phyloP scores from a whole-genome alignment of 2,797 vertebrate species.

The Psittacula echo region DNA sequence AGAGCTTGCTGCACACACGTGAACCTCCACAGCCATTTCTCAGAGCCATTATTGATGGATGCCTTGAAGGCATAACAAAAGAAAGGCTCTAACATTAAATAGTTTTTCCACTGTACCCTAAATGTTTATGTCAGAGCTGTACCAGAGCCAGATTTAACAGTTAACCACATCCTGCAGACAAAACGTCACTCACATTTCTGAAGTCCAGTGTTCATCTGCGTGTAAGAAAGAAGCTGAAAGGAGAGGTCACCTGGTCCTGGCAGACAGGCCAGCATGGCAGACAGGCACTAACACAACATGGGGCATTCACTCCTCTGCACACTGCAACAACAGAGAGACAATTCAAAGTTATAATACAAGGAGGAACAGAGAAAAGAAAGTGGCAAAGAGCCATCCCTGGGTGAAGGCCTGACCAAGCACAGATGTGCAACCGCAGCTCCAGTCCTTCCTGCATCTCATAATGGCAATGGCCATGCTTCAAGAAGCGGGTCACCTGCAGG shows the following conservation, averaged over 20 bases:
- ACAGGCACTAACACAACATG: slow-evolving; percentile 94
- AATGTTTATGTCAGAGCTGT: slow-evolving; percentile 50
- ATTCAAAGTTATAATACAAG: slow-evolving; percentile 67
- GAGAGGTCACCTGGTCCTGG: slow-evolving; percentile 98
- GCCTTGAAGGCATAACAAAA: slow-evolving; percentile 52
- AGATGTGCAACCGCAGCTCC: neutral
- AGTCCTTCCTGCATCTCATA: neutral
- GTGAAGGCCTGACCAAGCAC: slow-evolving; percentile 55
- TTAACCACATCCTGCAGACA: slow-evolving; percentile 66
- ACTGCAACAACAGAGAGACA: slow-evolving; percentile 82
- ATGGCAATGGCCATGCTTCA: neutral
- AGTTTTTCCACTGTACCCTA: slow-evolving; percentile 51
- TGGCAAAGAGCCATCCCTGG: slow-evolving; percentile 41
- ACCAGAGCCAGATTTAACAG: slow-evolving; percentile 72
- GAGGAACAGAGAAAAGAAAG: slow-evolving; percentile 67
- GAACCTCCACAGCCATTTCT: slow-evolving; percentile 44
- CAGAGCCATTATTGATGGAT: neutral
- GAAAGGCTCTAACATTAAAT: slow-evolving; percentile 27
- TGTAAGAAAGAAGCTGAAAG: slow-evolving; percentile 98
- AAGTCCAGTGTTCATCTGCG: slow-evolving; percentile 99
- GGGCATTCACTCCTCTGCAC: slow-evolving; percentile 91
- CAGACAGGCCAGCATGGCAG: slow-evolving; percentile 99
- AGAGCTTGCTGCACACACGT: neutral
- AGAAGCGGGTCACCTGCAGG: slow-evolving; percentile 34
- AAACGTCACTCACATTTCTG: slow-evolving; percentile 96